Evolutionary conservation across 2,888 invertebrate species (phyloP).

Genomic region (Limnephilus rhombicus): DNA sequence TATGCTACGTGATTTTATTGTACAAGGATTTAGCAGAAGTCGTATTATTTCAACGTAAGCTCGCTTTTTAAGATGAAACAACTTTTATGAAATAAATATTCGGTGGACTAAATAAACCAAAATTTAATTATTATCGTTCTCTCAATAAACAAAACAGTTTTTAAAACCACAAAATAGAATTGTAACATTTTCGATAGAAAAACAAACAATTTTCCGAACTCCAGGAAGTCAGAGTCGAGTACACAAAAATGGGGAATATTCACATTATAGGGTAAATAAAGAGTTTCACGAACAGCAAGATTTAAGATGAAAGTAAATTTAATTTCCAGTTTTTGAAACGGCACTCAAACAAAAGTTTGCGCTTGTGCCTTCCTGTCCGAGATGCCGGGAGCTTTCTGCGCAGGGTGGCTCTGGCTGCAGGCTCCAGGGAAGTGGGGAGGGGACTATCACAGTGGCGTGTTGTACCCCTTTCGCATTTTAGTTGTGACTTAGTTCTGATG

Average conservation of each 20-base stretch:
- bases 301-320: slow-evolving; percentile 66
- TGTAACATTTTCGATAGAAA: neutral
- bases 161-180: neutral
- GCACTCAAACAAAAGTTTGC: slow-evolving; percentile 61
- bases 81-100: neutral
- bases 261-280: slow-evolving; percentile 50
- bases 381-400: neutral
- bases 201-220: neutral
- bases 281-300: slow-evolving; percentile 51
- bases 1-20: neutral
- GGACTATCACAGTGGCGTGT: neutral
- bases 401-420: neutral
- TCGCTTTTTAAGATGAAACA: neutral
- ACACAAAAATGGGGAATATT: neutral
- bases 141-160: neutral
- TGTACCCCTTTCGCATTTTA: neutral
- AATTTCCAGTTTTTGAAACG: slow-evolving; percentile 66
- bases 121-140: neutral
- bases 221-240: neutral
- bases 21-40: neutral
- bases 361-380: slow-evolving; percentile 15
- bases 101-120: neutral
- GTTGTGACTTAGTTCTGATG: neutral
- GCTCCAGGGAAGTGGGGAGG: neutral
- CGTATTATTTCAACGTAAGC: neutral